Evolutionary conservation across 1,140 invertebrate species (phyloP), one percentile per base, ranked within the genome.

Genomic region (Pseudachorutes palmiensis): DNA sequence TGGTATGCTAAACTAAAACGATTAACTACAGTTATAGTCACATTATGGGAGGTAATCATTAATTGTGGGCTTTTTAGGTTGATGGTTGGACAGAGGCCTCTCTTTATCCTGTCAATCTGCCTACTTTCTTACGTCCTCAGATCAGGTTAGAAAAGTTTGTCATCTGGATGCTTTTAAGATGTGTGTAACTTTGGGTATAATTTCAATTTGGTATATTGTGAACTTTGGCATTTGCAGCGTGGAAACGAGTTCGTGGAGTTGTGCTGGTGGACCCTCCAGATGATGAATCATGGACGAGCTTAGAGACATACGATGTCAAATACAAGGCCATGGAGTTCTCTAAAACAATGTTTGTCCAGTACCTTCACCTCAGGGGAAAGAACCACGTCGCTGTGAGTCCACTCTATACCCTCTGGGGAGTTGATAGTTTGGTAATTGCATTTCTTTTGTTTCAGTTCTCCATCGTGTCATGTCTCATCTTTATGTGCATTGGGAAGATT

Each of bases 221-320:
- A 60, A 69, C 51, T 64, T 72, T 26, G 69, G 70, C 67, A 70
- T 58, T 24, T 65, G 68, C 63, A 33, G 68, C 36, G 12, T 16
- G 51, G 51, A 24, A 55, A 12, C 9, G 24, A 24, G 69, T 70
- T 48, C 62, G 69, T 22, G 65, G 68, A n/a, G 69, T 70, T 26
- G 69, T 73, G 22, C 65, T 73, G 29, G 69, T 73, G 2, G 72
- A 73, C 64, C 72, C 72, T 48, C 72, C 72, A 55, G 72, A 73
- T 51, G 31, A 63, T 62, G 72, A 73, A 66, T 61, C 59, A n/a
- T 73, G 72, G 72, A 59, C 63, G 2, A 70, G 60, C 29, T 36
- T 73, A 16, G 68, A 70, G 33, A 60, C 67, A 22, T 73, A 73
- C 30, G 67, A 71, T 33, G 33, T 73, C 12, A 64, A 71, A 51